Evolutionary conservation across 2,797 vertebrate genomes (phyloP).

Genomic region (Iguana delicatissima): DNA sequence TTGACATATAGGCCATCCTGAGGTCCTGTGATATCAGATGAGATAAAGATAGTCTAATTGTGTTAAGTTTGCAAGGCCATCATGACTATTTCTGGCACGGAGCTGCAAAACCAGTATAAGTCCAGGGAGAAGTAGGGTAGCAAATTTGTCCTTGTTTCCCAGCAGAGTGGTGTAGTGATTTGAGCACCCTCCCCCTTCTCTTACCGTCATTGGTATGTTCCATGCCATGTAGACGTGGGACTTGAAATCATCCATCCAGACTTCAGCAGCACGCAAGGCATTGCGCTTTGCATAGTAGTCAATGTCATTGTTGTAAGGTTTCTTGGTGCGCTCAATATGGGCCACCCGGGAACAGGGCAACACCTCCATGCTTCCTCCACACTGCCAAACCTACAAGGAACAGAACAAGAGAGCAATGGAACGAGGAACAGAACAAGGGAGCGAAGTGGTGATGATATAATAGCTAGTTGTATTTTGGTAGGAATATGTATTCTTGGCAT

Average conservation of each 20-base stretch:
- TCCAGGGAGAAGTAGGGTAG: too few species aligned
- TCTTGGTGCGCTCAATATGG: slow-evolving; percentile 96
- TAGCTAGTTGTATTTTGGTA: background rate
- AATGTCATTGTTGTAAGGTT: slow-evolving; percentile 98
- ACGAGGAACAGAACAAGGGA: background rate
- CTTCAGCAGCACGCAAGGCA: slow-evolving; percentile 93
- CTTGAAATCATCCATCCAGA: slow-evolving; percentile 99
- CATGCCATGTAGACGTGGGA: slow-evolving; percentile 99
- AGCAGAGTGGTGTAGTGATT: too few species aligned
- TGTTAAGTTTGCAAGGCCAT: too few species aligned
- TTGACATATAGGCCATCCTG: too few species aligned
- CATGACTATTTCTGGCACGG: too few species aligned
- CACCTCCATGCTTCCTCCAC: slow-evolving; percentile 98
- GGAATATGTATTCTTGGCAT: too few species aligned
- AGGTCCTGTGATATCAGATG: too few species aligned
- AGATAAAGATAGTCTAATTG: too few species aligned
- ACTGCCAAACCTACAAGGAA: slow-evolving; percentile 93
- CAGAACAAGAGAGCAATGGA: background rate
- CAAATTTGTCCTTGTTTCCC: too few species aligned
- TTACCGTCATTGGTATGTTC: slow-evolving; percentile 98
- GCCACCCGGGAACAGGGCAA: slow-evolving; percentile 95
- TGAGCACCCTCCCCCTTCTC: slow-evolving; percentile 42
- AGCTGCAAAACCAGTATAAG: too few species aligned
- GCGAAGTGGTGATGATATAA: background rate
- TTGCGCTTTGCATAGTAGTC: slow-evolving; percentile 98